These are phyloP conservation scores for Magallana nippona DNA, from an alignment of 2,888 invertebrate species.

Conservation along the genomic window DNA sequence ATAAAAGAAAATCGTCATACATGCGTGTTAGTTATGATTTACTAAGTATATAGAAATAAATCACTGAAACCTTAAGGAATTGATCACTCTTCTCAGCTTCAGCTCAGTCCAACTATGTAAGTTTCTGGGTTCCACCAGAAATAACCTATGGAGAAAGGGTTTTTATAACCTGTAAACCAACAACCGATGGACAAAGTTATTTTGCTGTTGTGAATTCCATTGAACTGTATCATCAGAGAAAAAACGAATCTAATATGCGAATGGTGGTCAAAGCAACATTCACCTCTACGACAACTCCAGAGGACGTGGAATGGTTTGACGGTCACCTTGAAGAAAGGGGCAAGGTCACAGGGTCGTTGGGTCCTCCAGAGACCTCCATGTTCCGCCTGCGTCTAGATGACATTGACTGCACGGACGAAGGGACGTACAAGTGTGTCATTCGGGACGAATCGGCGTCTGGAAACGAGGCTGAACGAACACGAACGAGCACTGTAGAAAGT, in stretches of 20 bases:
- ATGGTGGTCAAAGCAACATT: neutral
- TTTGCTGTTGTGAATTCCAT: neutral
- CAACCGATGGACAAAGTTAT: neutral
- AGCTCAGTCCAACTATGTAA: neutral
- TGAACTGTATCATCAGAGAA: neutral
- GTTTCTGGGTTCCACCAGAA: neutral
- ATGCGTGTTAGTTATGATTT: too few relatives aligned
- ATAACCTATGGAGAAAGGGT: conserved; percentile 3
- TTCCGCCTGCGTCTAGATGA: neutral
- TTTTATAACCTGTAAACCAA: neutral
- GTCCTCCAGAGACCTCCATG: neutral
- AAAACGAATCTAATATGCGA: neutral
- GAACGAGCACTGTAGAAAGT: neutral
- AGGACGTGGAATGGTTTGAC: conserved; percentile 18
- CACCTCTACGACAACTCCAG: neutral
- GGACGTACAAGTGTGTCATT: neutral
- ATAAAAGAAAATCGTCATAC: too few relatives aligned
- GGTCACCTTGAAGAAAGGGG: neutral
- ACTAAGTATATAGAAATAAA: too few relatives aligned
- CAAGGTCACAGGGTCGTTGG: neutral
- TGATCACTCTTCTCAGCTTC: neutral
- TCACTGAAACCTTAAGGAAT: neutral
- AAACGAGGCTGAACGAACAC: neutral
- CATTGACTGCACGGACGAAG: neutral
- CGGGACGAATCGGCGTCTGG: neutral